Evolutionary conservation across 2,888 invertebrate species (phyloP), one percentile per base, ranked within the genome.

Genomic region (Marasmarcha lunaedactyla): DNA sequence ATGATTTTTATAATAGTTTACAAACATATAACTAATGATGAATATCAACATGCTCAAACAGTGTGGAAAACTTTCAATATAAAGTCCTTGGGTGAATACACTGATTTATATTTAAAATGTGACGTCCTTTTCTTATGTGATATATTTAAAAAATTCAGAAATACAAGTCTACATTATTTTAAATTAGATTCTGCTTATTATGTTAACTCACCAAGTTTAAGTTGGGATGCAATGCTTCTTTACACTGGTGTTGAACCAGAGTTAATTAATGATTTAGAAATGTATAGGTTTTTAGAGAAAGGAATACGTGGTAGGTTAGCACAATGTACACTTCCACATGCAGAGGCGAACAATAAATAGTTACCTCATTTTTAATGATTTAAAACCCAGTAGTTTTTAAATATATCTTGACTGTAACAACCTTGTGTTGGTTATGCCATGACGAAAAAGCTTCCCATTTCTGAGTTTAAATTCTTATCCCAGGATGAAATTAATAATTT

Each of bases 391-490:
- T 7, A 49, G 35, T 13, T 58, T 45, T 42, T 35, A 63, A 6
- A 33, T 48, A 3, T 57, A 57, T 35, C 39, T 54, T 1, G 58
- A 59, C 44, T 46, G 47, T 7, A 60, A 63, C 40, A 63, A 59
- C 42, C 42, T 55, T n/a, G n/a, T 9, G 61, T 59, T 42, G 57
- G 57, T 1, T 51, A 45, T 45, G 57, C 55, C 0, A 54, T 63
- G 56, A 40, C 35, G 1, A 45, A 54, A 33, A 46, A 43, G 14
- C 14, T 47, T 12, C 45, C 47, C 11, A 36, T 43, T n/a, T 42
- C 44, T 40, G 43, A 43, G 10, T 47, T 46, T 26, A 37, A 26
- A 14, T 45, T 45, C 27, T 35, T 43, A 11, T 30, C 30, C 4
- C 30, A 15, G 9, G 10, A 12, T 14, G 26, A 41, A 34, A 34